Base-by-base conservation (phyloP, 2,113 vertebrate genomes). In the Cavia porcellus region DNA sequence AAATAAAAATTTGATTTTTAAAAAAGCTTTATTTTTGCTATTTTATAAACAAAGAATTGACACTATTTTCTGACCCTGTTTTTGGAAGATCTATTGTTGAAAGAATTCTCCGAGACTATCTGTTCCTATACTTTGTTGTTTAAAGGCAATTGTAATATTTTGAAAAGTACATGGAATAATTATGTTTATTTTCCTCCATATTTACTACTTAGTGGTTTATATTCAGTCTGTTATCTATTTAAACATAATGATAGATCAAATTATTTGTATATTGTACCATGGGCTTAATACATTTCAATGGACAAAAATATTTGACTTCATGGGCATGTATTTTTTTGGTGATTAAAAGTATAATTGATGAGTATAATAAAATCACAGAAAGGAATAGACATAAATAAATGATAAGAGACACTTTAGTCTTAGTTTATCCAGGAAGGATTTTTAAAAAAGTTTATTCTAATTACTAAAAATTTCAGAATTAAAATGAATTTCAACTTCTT, bases 301-400 rank as follows among this genome's bases (percentile, higher is more conserved):
- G 62, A 77, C 82, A 92, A 50, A 92, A 72, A 86, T 14, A 57
- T 55, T 94, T 83, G n/a, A 89, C 59, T 80, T 94, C 52, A 91
- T 91, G 38, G 70, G 0, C 1, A 20, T 38, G 0, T n/a, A 50
- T 79, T 52, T 22, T 72, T 95, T 89, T n/a, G 28, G 4, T 64
- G 38, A 66, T 70, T 94, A 66, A 72, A 94, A 80, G 42, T 77
- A 30, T 42, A 89, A 83, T 77, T 86, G 3, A 8, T 68, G 88
- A 59, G 22, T 38, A 30, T 62, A 70, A 88, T 75, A 9, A 57
- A 82, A 66, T 68, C 42, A 62, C 25, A 86, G 42, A 66, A 88
- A 86, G 25, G 22, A 35, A 57, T 64, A 70, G 4, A 82, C 11
- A 92, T 2, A 80, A 8, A 45, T 30, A 75, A 86, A 7, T 24